Base-by-base conservation (phyloP, 2,888 invertebrate species). In the Schizaphis graminum region DNA sequence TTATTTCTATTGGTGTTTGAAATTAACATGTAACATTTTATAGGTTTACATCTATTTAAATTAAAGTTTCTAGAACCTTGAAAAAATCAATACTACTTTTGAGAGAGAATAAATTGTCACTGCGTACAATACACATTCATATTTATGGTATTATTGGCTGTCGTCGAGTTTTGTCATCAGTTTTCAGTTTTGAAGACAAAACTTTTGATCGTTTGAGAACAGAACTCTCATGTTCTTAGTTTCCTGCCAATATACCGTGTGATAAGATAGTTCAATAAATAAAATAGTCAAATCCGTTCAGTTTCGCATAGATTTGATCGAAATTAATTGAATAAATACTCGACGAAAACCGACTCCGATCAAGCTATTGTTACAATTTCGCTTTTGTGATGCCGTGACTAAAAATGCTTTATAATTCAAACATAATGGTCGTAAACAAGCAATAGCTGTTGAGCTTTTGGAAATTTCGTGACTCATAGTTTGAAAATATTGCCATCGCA, bases 331-430 rank as follows among this genome's bases (percentile, higher is more conserved):
- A 77, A 77, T 77, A 21, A 35, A 35, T 41, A 77, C 35, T 35
- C 21, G 77, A 35, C 35, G 3, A 77, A 77, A 77, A 77, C 35
- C 77, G 35, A 13, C 86, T 44, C 8, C 28, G 44, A 89, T 44
- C 28, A 16, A 61, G 21, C 67, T 5, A 67, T 90, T 67, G 90
- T 67, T 67, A 47, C n/a, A 44, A 47, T 49, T 47, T 90, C 5
- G 90, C 67, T 67, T n/a, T 21, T 47, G 49, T 47, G 67, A 67
- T n/a, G 35, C 47, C 67, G 47, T 49, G 90, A 90, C 90, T 24
- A 67, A 90, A 77, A 77, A 77, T 35, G 35, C 35, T 77, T 77
- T 41, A 77, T 21, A 35, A 26, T 61, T 11, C 3, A 11, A 11
- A 28, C 11, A 28, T 28, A 61, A 61, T 28, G 11, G 28, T 3